Base-by-base conservation (phyloP, 1,140 invertebrate species). In the Ladona fulva region DNA sequence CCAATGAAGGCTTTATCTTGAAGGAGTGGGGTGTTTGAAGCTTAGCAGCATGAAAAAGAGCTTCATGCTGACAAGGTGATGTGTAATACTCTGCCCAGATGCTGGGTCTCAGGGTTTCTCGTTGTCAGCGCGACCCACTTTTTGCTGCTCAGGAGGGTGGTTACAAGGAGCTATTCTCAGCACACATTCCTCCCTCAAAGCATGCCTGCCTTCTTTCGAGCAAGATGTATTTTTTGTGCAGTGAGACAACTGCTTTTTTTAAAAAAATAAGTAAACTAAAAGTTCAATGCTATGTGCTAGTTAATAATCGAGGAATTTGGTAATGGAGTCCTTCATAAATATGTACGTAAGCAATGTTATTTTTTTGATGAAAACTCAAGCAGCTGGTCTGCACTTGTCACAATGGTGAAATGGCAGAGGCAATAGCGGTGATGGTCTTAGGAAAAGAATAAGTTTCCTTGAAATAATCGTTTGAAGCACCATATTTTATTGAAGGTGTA, bases 341-440 rank as follows among this genome's bases (percentile, higher is more conserved):
- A 37, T 37, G 14, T 66, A 66, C 52, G 52, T 66, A 66, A 66
- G 52, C 52, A 66, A 37, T 66, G 52, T 66, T 66, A 66, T 66
- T 66, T 66, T 37, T 66, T 66, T 66, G 52, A 66, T 66, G 52
- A 66, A 66, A 66, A 66, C n/a, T 66, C n/a, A 37, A 66, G 52
- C 52, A 66, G 52, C 52, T 66, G 52, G 52, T 66, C 52, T 66
- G 52, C 52, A 19, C 52, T 66, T 66, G 52, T 66, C 52, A 66
- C 52, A 66, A 19, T 66, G n/a, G 52, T 66, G 52, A 66, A 66
- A 66, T 66, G 52, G 52, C 52, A 66, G 52, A 66, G 12, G 52
- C 52, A 22, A 66, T 19, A 19, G 52, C 52, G 52, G 52, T 66
- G 52, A 66, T 66, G 52, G 52, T 66, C 14, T 66, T 66, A 22